Conservation (phyloP, 2,797 vertebrate species). For the Gadopsis bispinosus region DNA sequence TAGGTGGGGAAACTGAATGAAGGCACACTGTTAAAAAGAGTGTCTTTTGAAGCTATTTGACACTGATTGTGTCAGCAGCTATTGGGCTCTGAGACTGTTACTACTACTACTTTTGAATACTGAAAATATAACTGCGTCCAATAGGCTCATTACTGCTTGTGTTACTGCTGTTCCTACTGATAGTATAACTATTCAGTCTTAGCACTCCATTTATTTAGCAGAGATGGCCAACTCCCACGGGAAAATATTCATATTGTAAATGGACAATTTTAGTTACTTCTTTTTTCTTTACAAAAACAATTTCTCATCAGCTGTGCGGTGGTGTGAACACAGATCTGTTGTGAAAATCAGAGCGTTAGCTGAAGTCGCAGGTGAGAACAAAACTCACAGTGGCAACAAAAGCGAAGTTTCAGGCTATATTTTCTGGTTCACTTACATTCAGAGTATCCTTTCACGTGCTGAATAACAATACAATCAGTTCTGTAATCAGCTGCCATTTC, state of each 20-base stretch:
- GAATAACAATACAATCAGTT: slow-evolving; percentile 41
- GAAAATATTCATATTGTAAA: background rate
- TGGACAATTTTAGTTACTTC: background rate
- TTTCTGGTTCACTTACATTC: slow-evolving; percentile 26
- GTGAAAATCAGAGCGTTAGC: background rate
- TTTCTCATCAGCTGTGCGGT: background rate
- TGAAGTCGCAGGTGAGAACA: background rate
- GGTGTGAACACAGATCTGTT: slow-evolving; percentile 8
- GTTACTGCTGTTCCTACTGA: background rate
- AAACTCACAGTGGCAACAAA: background rate
- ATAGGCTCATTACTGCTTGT: background rate
- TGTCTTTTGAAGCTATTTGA: background rate
- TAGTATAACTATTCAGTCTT: slow-evolving; percentile 4
- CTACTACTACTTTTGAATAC: no score
- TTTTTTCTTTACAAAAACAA: background rate
- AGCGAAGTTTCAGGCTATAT: slow-evolving; percentile 14
- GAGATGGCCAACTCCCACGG: background rate
- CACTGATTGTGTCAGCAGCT: background rate
- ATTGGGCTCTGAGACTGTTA: background rate
- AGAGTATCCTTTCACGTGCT: background rate
- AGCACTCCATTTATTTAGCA: background rate
- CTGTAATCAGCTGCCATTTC: slow-evolving; percentile 20
- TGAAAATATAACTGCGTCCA: background rate
- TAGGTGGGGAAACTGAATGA: background rate
- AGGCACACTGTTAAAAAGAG: background rate